Evolutionary conservation across 2,113 vertebrate genomes (phyloP).

Genomic region (Cygnus atratus): DNA sequence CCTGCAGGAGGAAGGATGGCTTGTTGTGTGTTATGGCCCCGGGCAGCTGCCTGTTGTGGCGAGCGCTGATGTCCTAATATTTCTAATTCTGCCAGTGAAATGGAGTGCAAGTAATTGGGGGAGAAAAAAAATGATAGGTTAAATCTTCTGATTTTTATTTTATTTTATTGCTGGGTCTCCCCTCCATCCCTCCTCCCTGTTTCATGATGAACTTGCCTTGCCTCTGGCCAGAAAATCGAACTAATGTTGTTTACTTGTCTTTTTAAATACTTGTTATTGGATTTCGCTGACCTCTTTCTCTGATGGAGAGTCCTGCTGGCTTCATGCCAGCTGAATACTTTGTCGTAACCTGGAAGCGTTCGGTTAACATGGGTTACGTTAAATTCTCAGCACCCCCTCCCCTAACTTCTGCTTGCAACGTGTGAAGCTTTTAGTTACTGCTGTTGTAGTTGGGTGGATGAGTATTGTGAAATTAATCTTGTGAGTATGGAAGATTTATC

Average conservation of each 20-base stretch:
- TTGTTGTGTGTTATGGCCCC: not conserved
- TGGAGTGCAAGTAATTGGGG: slow-evolving; percentile 67
- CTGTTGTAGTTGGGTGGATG: not conserved
- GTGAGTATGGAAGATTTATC: not conserved
- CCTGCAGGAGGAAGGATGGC: not conserved
- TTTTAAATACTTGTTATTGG: slow-evolving; percentile 52
- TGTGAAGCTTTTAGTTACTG: fast-evolving
- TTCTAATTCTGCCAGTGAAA: slow-evolving; percentile 73
- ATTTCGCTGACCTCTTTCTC: slow-evolving; percentile 41
- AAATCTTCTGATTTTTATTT: not conserved
- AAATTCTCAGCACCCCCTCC: not conserved
- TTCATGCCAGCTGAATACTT: not conserved
- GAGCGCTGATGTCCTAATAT: slow-evolving; percentile 22
- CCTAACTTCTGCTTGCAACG: not conserved
- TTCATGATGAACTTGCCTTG: slow-evolving; percentile 21
- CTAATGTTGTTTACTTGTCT: slow-evolving; percentile 51
- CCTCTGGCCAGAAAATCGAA: slow-evolving; percentile 20
- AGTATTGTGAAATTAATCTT: not conserved
- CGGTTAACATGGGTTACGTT: not conserved
- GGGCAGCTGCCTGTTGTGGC: slow-evolving; percentile 55
- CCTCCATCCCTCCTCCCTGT: not conserved
- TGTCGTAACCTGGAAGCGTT: not conserved
- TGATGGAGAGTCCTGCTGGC: slow-evolving; percentile 12
- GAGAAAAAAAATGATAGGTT: slow-evolving; percentile 46
- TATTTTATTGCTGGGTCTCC: not conserved